Evolutionary conservation across 1,140 invertebrate species (phyloP).

Genomic region (Chelonus insularis): DNA sequence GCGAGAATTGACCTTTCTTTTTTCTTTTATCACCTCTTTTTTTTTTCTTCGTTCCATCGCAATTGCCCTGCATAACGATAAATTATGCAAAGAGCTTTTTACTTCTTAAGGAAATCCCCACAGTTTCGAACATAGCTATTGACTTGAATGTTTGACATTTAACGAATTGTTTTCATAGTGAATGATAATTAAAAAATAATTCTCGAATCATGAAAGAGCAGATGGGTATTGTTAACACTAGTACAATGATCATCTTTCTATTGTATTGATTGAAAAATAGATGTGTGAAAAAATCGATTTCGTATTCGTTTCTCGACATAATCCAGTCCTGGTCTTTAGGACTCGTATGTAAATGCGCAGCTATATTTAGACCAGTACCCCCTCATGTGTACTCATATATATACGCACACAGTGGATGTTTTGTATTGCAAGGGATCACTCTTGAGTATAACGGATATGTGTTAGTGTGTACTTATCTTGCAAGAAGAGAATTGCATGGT

Average conservation of each 20-base stretch:
- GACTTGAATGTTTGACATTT: no score
- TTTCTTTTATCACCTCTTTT: not conserved
- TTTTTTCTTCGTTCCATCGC: not conserved
- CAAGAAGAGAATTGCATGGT: constrained; percentile 9
- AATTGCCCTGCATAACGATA: no score
- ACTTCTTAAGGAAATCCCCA: no score
- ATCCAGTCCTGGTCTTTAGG: constrained; percentile 57
- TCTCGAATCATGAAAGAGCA: no score
- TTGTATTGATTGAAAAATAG: no score
- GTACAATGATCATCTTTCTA: no score
- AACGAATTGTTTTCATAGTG: no score
- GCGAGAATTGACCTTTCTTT: constrained; percentile 1
- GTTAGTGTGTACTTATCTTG: constrained; percentile 14
- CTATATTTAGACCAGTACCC: constrained; percentile 59
- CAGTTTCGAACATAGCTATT: no score
- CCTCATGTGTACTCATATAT: constrained; percentile 24
- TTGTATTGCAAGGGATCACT: constrained; percentile 14
- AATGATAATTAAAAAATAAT: no score
- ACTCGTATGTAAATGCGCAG: constrained; percentile 56
- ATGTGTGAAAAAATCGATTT: no score
- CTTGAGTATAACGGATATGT: constrained; percentile 6
- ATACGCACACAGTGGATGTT: not conserved
- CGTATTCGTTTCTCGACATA: constrained; percentile 47
- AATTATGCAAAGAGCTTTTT: no score
- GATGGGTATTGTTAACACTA: no score